These are phyloP conservation scores for Aethes cnicana DNA, from an alignment of 2,888 invertebrate genomes.

Conservation along the genomic window DNA sequence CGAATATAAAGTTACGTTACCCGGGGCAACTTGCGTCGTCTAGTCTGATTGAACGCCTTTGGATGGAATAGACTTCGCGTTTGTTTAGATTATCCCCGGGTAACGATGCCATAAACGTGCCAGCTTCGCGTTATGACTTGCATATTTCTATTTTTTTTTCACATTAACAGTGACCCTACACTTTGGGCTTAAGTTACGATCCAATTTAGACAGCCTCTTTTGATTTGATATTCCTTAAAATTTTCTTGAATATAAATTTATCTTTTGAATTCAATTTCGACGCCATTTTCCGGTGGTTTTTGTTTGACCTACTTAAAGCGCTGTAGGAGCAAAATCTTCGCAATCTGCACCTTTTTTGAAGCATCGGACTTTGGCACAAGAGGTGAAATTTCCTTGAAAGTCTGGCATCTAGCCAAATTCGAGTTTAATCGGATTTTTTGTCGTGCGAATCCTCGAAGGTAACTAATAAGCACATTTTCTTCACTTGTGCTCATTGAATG, in stretches of 20 bases:
- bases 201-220: constrained; percentile 9
- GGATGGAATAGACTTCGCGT: constrained; percentile 55
- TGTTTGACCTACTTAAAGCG: no score
- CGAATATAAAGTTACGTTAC: constrained; percentile 66
- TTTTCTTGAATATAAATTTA: no score
- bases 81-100: constrained; percentile 60
- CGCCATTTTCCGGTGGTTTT: no score
- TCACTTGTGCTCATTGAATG: constrained; percentile 24
- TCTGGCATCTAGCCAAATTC: constrained; percentile 20
- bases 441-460: constrained; percentile 7
- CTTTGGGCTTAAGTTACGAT: constrained; percentile 10
- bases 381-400: constrained; percentile 22
- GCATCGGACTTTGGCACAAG: constrained; percentile 18
- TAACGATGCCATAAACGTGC: constrained; percentile 49
- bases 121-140: constrained; percentile 41
- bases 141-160: constrained; percentile 39
- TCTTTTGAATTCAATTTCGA: no score
- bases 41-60: constrained; percentile 61
- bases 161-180: constrained; percentile 5
- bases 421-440: constrained; percentile 25
- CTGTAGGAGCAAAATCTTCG: neutral
- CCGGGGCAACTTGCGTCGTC: constrained; percentile 43
- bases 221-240: no score
- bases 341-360: neutral
- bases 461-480: constrained; percentile 19